Percentiles rank a stretch among this genome's conserved stretches.
Conservation (phyloP, 2,113 vertebrate genomes). For the Felis chaus region DNA sequence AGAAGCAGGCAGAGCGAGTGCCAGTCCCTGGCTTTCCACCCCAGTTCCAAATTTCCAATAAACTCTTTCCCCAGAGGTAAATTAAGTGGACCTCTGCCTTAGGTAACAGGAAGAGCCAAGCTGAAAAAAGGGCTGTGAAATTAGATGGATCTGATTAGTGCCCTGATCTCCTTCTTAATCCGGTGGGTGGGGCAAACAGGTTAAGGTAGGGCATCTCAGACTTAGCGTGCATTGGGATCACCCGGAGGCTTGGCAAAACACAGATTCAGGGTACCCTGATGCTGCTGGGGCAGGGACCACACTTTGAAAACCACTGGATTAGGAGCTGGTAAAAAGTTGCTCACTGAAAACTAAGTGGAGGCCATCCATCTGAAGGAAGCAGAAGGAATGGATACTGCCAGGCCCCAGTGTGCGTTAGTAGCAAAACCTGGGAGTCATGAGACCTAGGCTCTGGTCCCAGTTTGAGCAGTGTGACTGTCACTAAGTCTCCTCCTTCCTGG, state of each 20-base stretch:
- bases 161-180: background rate
- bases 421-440: background rate
- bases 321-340: background rate
- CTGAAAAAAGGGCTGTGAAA: background rate
- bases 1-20: background rate
- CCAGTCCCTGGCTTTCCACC: background rate
- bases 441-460: background rate
- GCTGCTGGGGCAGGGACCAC: background rate
- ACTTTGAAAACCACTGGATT: background rate
- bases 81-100: background rate
- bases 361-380: background rate
- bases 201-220: background rate
- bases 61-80: background rate
- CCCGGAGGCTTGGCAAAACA: background rate
- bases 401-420: background rate
- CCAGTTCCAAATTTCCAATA: background rate
- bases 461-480: background rate
- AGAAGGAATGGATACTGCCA: background rate
- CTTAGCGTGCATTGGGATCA: background rate
- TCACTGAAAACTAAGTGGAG: background rate
- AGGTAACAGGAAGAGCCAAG: background rate
- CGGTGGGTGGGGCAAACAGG: background rate
- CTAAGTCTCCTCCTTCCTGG: background rate
- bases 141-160: background rate
- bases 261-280: background rate